Base-by-base conservation (phyloP, 2,888 invertebrate genomes). In the Acholoe squamosa region DNA sequence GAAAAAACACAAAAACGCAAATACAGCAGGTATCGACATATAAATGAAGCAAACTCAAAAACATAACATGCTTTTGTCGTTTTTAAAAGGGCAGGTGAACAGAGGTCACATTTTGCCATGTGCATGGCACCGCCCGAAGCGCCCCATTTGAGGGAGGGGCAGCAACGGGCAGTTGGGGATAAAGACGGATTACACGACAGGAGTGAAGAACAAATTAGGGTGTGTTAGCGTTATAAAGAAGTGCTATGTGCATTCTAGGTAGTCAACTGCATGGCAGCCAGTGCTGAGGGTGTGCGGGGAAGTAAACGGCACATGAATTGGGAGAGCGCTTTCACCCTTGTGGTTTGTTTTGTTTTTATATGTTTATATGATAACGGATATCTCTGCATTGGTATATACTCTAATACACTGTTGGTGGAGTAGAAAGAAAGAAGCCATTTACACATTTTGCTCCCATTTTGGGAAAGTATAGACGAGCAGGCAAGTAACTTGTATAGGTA, bases 311-410 rank as follows among this genome's bases (percentile, higher is more conserved):
- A 86, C 86, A 84, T 84, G 34, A 67, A 67, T 22, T n/a, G 34
- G 89, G 89, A 88, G 54, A 89, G 89, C 89, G 89, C 89, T 89
- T 89, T 89, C 89, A 89, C 89, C 89, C 89, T 89, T 67, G 67
- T 89, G 43, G 33, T 67, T 89, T 89, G 61, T 89, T 56, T 61
- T 89, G 34, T 67, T 54, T n/a, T 89, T 89, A 33, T 89, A 31
- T 51, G 51, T 84, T 22, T 84, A 51, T 71, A 71, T 71, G 7
- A 43, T 61, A 61, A 19, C n/a, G 5, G 61, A 61, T 61, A 28
- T 28, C 25, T 71, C 25, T 25, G 28, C 28, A n/a, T 71, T 14
- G 3, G 5, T 71, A n/a, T 28, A n/a, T 14, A 33, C 3, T 19
- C n/a, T 84, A 25, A 34, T 34, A 84, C 84, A 84, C 84, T 84